Percentiles rank a stretch among this genome's conserved stretches.
These are phyloP conservation scores for Cephus rjabovi DNA, from an alignment of 2,888 invertebrate species.

Conservation along the genomic window DNA sequence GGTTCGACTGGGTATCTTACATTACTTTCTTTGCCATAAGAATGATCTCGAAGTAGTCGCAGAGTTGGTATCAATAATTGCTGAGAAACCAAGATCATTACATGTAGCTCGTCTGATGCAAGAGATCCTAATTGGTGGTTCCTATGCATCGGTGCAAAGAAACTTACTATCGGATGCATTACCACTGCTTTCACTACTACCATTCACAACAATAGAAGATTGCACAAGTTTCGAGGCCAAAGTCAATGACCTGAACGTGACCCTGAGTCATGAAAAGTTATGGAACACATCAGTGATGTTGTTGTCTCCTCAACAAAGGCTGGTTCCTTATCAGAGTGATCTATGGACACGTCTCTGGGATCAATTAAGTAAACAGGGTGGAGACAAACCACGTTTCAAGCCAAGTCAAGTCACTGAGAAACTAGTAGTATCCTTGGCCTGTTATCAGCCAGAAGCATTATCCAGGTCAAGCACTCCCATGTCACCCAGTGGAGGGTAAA, in stretches of 20 bases:
- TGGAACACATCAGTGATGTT: slow-evolving; percentile 88
- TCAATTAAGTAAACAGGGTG: slow-evolving; percentile 73
- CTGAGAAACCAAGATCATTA: slow-evolving; percentile 73
- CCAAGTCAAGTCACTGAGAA: slow-evolving; percentile 82
- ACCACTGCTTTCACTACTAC: slow-evolving; percentile 76
- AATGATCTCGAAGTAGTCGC: slow-evolving; percentile 81
- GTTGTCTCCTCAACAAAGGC: slow-evolving; percentile 84
- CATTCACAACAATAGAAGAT: slow-evolving; percentile 75
- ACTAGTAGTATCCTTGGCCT: slow-evolving; percentile 82
- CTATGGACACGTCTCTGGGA: slow-evolving; percentile 88
- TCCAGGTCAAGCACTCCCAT: slow-evolving; percentile 88
- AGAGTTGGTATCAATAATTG: slow-evolving; percentile 75
- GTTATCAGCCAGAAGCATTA: slow-evolving; percentile 88
- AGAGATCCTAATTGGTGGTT: slow-evolving; percentile 83
- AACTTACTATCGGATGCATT: slow-evolving; percentile 79
- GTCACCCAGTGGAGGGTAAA: slow-evolving; percentile 76
- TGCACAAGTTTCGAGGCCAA: slow-evolving; percentile 74
- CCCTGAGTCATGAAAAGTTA: slow-evolving; percentile 79
- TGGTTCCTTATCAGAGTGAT: slow-evolving; percentile 85
- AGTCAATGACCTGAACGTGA: slow-evolving; percentile 72
- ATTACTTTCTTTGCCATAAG: slow-evolving; percentile 83
- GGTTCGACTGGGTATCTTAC: slow-evolving; percentile 83
- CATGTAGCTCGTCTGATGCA: slow-evolving; percentile 78
- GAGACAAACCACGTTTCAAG: slow-evolving; percentile 74
- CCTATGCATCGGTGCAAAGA: slow-evolving; percentile 78